Evolutionary conservation across 2,888 invertebrate genomes (phyloP).

Genomic region (Diachrysia chrysitis): DNA sequence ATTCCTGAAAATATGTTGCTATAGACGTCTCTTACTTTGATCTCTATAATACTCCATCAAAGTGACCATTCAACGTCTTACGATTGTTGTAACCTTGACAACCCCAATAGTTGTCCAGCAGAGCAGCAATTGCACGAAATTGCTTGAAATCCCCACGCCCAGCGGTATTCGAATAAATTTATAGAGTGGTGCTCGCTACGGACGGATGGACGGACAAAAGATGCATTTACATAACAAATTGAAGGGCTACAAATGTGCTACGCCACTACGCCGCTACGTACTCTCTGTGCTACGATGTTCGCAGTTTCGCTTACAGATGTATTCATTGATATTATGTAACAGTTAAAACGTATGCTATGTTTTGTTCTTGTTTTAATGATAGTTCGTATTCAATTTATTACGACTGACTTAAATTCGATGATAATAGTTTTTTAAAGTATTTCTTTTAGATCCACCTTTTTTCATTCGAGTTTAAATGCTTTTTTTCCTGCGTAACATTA

Average conservation of each 20-base stretch:
- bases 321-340: constrained; percentile 25
- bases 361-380: background rate
- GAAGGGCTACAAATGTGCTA: constrained; percentile 78
- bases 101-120: constrained; percentile 39
- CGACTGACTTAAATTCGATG: too few relatives aligned
- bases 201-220: constrained; percentile 81
- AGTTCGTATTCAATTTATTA: background rate
- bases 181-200: constrained; percentile 70
- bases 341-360: background rate
- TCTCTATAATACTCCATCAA: constrained; percentile 17
- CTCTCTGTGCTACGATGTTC: constrained; percentile 42
- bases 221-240: constrained; percentile 88
- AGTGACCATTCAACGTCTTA: constrained; percentile 18
- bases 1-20: background rate
- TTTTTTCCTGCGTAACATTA: too few relatives aligned
- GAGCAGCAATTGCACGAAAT: constrained; percentile 70
- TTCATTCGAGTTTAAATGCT: too few relatives aligned
- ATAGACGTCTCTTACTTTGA: constrained; percentile 6
- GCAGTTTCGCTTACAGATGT: constrained; percentile 15
- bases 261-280: constrained; percentile 40
- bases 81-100: constrained; percentile 47
- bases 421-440: too few relatives aligned
- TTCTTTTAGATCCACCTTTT: too few relatives aligned
- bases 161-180: constrained; percentile 73
- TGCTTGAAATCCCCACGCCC: constrained; percentile 67